These are phyloP conservation scores for Lepus americanus DNA, from an alignment of 2,113 vertebrate species.

Conservation along the genomic window DNA sequence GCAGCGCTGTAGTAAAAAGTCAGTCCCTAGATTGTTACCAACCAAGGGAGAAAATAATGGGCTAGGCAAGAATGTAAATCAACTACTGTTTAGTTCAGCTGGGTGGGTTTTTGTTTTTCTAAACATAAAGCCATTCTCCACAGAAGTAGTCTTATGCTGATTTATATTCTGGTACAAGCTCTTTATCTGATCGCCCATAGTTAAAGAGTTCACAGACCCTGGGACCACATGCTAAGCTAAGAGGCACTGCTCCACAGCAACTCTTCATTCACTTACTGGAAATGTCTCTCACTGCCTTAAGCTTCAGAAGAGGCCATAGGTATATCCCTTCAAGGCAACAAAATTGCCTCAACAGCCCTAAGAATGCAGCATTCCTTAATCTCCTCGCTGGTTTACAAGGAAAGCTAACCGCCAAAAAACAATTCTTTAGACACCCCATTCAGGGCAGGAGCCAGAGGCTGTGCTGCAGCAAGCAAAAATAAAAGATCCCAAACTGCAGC, in stretches of 20 bases:
- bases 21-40: neutral
- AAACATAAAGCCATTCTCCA: neutral
- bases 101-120: neutral
- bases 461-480: conserved; percentile 4
- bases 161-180: neutral
- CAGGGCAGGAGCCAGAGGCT: neutral
- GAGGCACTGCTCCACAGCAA: neutral
- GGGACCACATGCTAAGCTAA: neutral
- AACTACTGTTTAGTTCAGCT: neutral
- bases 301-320: neutral
- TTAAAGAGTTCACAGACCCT: neutral
- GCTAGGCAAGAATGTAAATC: neutral
- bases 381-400: neutral
- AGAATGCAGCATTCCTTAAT: neutral
- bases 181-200: neutral
- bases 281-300: neutral
- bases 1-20: neutral
- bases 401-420: conserved; percentile 18
- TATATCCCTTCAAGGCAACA: neutral
- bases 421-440: neutral
- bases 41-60: neutral
- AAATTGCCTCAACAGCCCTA: conserved; percentile 25
- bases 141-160: neutral
- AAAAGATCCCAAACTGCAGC: neutral
- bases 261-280: neutral